phyloP scores from a whole-genome alignment of 1,140 invertebrate genomes.

The Zaprionus inermis region DNA sequence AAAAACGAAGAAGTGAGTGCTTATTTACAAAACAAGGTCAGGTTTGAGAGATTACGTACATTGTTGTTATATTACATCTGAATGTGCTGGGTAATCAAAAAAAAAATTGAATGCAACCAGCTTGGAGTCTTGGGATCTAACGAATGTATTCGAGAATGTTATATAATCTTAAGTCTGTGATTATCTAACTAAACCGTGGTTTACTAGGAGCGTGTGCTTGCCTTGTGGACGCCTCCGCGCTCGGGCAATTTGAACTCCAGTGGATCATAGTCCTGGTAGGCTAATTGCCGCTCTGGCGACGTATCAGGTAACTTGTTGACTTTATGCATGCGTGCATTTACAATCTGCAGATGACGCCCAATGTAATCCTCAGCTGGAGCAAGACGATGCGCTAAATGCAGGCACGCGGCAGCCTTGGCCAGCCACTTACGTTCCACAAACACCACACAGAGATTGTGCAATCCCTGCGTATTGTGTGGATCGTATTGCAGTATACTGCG shows the following conservation, averaged over 20 bases:
- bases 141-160: neutral
- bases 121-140: neutral
- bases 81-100: slow-evolving; percentile 1
- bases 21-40: slow-evolving; percentile 45
- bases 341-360: slow-evolving; percentile 89
- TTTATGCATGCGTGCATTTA: slow-evolving; percentile 75
- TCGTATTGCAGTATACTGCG: slow-evolving; percentile 93
- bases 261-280: slow-evolving; percentile 80
- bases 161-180: neutral
- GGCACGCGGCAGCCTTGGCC: slow-evolving; percentile 92
- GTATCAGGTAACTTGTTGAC: slow-evolving; percentile 80
- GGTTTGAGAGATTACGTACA: slow-evolving; percentile 38
- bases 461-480: slow-evolving; percentile 95
- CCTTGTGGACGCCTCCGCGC: slow-evolving; percentile 44
- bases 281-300: slow-evolving; percentile 73
- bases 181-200: slow-evolving; percentile 5
- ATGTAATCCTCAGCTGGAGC: slow-evolving; percentile 97
- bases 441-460: slow-evolving; percentile 98
- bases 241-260: slow-evolving; percentile 65
- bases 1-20: slow-evolving; percentile 5
- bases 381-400: slow-evolving; percentile 90
- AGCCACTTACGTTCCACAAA: slow-evolving; percentile 96
- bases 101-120: slow-evolving; percentile 6
- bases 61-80: slow-evolving; percentile 10
- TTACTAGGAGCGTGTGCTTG: slow-evolving; percentile 58